Conservation (phyloP, 2,797 vertebrate genomes). For the Rhynchotus rufescens region DNA sequence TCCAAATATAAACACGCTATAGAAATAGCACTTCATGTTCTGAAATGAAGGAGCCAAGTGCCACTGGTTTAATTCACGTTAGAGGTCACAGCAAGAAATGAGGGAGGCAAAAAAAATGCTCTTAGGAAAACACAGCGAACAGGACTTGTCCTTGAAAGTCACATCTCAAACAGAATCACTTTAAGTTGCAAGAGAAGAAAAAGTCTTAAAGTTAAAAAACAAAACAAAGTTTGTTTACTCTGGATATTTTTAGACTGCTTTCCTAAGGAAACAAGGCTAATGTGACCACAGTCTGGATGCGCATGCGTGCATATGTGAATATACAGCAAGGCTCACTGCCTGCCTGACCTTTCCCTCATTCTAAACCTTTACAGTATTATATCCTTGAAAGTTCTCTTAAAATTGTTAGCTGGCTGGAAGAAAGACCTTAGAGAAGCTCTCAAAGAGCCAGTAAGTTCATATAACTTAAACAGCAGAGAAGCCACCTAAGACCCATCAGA, state of each 20-base stretch:
- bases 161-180: slow-evolving; percentile 37
- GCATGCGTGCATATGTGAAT: background rate
- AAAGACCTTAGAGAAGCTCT: background rate
- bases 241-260: slow-evolving; percentile 54
- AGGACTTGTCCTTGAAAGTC: slow-evolving; percentile 21
- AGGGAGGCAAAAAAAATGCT: background rate
- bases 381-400: background rate
- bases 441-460: background rate
- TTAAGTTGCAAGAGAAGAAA: slow-evolving; percentile 32
- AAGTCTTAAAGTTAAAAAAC: background rate
- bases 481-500: background rate
- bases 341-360: background rate
- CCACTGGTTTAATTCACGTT: background rate
- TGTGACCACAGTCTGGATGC: background rate
- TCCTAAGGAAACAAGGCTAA: slow-evolving; percentile 53
- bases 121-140: slow-evolving; percentile 32
- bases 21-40: background rate
- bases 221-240: slow-evolving; percentile 59
- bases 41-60: background rate
- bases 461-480: background rate
- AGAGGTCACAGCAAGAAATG: slow-evolving; percentile 12
- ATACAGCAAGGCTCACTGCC: background rate
- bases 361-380: fast-evolving
- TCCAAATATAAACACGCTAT: background rate
- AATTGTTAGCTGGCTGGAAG: background rate